Evolutionary conservation across 2,113 vertebrate species (phyloP).

Genomic region (Psilopogon haemacephalus): DNA sequence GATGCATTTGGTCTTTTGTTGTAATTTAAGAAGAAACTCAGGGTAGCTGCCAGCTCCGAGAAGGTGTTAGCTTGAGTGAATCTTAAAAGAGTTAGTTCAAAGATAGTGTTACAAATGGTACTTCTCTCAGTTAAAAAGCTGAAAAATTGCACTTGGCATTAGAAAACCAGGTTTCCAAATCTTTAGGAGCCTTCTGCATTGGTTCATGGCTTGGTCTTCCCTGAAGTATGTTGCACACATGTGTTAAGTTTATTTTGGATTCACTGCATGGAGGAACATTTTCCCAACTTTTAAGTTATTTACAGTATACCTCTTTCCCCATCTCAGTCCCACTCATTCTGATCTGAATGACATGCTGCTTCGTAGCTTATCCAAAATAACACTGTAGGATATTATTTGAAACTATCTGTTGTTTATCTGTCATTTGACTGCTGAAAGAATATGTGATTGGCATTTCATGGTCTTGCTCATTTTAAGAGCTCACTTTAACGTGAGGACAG

Average conservation of each 20-base stretch:
- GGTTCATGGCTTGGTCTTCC: background rate
- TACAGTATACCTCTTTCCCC: background rate
- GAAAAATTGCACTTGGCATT: background rate
- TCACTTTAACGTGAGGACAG: background rate
- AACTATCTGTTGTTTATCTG: background rate
- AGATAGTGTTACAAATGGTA: background rate
- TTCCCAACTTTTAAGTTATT: background rate
- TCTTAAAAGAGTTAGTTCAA: background rate
- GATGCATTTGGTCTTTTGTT: background rate
- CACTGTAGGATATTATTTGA: constrained; percentile 3
- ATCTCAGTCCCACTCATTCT: background rate
- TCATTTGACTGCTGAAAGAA: background rate
- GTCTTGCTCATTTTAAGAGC: background rate
- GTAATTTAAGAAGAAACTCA: background rate
- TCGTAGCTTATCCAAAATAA: background rate
- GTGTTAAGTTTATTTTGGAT: background rate
- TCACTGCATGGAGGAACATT: background rate
- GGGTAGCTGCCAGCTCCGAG: background rate
- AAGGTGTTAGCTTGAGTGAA: background rate
- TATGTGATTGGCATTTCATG: background rate
- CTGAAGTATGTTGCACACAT: background rate
- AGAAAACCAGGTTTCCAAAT: background rate
- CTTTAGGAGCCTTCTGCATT: background rate
- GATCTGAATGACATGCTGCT: background rate
- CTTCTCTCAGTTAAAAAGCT: background rate